These are phyloP conservation scores for Dromococcyx pavoninus DNA, from an alignment of 2,797 vertebrate genomes.

Conservation along the genomic window DNA sequence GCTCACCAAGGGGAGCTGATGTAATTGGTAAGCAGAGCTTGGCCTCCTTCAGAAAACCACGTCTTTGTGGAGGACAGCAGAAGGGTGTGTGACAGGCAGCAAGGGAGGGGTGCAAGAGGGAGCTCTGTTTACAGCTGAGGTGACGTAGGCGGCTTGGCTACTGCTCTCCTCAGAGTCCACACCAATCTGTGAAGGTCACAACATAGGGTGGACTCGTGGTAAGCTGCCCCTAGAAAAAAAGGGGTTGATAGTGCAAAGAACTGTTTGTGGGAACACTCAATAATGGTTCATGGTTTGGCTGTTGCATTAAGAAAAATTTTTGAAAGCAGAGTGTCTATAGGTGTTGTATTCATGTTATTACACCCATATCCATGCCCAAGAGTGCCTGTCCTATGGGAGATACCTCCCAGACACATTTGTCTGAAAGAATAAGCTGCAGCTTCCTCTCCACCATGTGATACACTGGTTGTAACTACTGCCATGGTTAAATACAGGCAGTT, in stretches of 20 bases:
- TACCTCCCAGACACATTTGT: background rate
- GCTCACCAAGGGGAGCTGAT: slow-evolving; percentile 4
- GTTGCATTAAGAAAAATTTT: background rate
- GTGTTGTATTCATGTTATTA: background rate
- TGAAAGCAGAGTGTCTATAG: background rate
- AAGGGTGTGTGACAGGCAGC: slow-evolving; percentile 17
- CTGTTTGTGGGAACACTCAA: background rate
- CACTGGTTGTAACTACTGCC: background rate
- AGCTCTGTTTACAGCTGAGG: background rate
- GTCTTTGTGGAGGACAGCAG: background rate
- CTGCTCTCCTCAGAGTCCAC: background rate
- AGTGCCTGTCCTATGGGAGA: background rate
- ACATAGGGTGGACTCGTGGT: background rate
- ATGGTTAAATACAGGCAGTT: background rate
- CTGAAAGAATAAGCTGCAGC: background rate
- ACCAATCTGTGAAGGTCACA: background rate
- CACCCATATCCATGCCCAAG: background rate
- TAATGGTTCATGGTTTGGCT: background rate
- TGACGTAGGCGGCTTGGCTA: background rate
- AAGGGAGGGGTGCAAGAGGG: background rate
- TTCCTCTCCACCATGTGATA: background rate
- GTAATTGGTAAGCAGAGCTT: background rate
- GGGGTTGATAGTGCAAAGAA: background rate
- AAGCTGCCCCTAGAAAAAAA: background rate
- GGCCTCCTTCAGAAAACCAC: background rate